phyloP scores from a whole-genome alignment of 2,888 invertebrate species.

The Meghimatium bilineatum region DNA sequence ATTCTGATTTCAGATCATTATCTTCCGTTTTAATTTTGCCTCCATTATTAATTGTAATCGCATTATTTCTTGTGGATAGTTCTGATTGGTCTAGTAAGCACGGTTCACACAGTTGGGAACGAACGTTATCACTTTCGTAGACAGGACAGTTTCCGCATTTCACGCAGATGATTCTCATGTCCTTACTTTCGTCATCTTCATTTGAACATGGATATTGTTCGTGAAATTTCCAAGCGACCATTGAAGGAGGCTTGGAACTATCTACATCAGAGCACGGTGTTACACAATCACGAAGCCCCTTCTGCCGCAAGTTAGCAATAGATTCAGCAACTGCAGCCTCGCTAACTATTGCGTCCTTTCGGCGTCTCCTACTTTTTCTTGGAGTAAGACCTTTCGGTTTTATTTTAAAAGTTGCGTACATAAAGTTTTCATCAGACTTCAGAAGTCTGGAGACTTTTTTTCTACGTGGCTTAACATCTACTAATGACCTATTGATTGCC shows the following conservation, averaged over 20 bases:
- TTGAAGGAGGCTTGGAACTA: conserved; percentile 12
- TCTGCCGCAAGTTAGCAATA: conserved; percentile 26
- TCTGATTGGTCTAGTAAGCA: not conserved
- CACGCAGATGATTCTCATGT: not conserved
- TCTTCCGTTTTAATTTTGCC: not conserved
- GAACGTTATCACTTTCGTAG: not conserved
- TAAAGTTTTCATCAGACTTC: conserved; percentile 64
- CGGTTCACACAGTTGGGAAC: not conserved
- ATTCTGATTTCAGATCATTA: conserved; percentile 27
- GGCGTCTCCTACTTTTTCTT: conserved; percentile 22
- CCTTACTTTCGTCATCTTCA: conserved; percentile 22
- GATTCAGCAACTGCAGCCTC: conserved; percentile 27
- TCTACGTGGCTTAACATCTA: conserved; percentile 62
- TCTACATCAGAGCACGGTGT: not conserved
- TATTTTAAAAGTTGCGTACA: conserved; percentile 68
- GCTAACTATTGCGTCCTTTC: conserved; percentile 17
- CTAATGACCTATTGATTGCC: not conserved
- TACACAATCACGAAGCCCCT: not conserved
- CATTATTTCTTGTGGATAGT: not conserved
- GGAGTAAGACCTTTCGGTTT: conserved; percentile 47
- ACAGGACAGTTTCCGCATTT: not conserved
- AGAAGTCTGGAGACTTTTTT: conserved; percentile 64
- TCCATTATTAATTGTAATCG: not conserved
- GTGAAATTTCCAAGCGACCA: conserved; percentile 47
- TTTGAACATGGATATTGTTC: conserved; percentile 39